Percentiles rank a stretch among this genome's conserved stretches.
phyloP scores from a whole-genome alignment of 2,888 invertebrate species.

The Trilocha varians region DNA sequence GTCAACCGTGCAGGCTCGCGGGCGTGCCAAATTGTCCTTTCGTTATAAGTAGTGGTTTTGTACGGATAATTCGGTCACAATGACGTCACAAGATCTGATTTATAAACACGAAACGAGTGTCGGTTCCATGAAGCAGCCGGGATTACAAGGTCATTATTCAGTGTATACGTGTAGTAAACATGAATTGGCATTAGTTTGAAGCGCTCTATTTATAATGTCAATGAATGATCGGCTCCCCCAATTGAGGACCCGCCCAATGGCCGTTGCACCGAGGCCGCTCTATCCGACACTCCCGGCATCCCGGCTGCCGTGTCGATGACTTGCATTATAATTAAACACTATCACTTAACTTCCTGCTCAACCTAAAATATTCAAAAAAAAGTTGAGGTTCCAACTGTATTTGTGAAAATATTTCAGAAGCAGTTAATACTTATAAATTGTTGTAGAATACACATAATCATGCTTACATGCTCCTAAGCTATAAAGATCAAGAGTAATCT shows the following conservation, averaged over 20 bases:
- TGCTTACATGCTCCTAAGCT: too few relatives aligned
- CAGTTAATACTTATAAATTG: too few relatives aligned
- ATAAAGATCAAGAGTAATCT: too few relatives aligned
- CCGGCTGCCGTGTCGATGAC: not conserved
- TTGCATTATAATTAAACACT: not conserved
- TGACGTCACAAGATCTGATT: conserved; percentile 66
- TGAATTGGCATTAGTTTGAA: conserved; percentile 50
- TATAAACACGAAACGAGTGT: conserved; percentile 62
- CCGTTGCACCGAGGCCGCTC: conserved; percentile 21
- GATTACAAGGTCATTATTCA: conserved; percentile 59
- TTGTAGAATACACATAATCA: too few relatives aligned
- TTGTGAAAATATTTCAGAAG: too few relatives aligned
- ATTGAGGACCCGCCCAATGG: conserved; percentile 52
- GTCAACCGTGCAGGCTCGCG: not conserved
- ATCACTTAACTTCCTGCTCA: too few relatives aligned
- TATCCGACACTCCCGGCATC: conserved; percentile 9
- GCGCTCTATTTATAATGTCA: conserved; percentile 55
- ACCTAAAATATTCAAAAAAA: too few relatives aligned
- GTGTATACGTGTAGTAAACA: conserved; percentile 51
- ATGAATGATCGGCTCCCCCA: conserved; percentile 33
- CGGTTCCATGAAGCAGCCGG: conserved; percentile 52
- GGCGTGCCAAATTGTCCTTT: conserved; percentile 19
- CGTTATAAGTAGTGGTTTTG: conserved; percentile 28
- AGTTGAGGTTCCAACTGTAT: too few relatives aligned
- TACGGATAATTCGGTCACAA: conserved; percentile 50